Percentiles rank a stretch among this genome's conserved stretches.
Evolutionary conservation across 2,888 invertebrate species (phyloP).

Genomic region (Synanthedon myopaeformis): DNA sequence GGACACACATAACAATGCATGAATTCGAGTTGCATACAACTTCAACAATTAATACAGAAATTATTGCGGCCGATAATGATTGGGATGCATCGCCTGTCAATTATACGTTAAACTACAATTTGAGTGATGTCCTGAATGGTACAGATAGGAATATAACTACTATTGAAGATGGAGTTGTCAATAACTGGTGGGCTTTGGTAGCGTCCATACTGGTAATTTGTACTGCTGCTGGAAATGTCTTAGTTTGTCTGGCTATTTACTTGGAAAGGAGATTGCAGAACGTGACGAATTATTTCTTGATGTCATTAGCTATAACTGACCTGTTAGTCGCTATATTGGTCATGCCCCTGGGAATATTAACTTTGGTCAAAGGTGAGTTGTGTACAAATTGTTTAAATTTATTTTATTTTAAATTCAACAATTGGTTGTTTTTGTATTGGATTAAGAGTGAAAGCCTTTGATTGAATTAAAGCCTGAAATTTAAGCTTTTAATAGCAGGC

Average conservation of each 20-base stretch:
- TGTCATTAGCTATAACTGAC: constrained; percentile 96
- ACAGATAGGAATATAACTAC: constrained; percentile 23
- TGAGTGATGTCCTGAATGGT: constrained; percentile 17
- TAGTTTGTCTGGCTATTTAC: constrained; percentile 93
- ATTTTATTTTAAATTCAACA: no score
- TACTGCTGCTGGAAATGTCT: constrained; percentile 91
- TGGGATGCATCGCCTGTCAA: constrained; percentile 21
- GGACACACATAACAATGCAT: constrained; percentile 44
- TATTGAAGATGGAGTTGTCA: constrained; percentile 23
- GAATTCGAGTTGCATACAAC: constrained; percentile 27
- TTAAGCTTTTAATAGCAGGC: no score
- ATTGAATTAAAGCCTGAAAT: no score
- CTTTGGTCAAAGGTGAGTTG: constrained; percentile 81
- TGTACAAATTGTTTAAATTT: no score
- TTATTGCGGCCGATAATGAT: constrained; percentile 14
- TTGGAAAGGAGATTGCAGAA: constrained; percentile 93
- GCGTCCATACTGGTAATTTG: constrained; percentile 83
- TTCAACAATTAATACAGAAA: constrained; percentile 12
- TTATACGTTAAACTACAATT: constrained; percentile 13
- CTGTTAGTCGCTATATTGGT: constrained; percentile 93
- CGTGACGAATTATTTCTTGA: constrained; percentile 96
- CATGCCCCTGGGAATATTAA: constrained; percentile 93
- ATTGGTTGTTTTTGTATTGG: no score
- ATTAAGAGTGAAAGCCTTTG: no score
- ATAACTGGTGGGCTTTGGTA: constrained; percentile 87